These are phyloP conservation scores for Anseranas semipalmata DNA, from an alignment of 2,113 vertebrate genomes.

Conservation along the genomic window DNA sequence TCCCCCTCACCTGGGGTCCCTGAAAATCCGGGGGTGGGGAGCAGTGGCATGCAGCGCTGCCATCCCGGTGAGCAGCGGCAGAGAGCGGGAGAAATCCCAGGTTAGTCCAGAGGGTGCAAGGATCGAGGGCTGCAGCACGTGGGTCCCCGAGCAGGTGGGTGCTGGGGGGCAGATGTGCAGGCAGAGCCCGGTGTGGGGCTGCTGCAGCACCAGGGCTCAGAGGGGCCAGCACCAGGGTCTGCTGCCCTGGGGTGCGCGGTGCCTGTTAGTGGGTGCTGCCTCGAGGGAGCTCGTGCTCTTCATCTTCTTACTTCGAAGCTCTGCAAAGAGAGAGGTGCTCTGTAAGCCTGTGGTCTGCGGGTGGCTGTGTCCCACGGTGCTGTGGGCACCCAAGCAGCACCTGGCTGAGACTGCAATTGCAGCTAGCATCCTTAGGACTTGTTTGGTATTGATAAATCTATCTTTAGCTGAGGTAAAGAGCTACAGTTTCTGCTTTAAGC, in stretches of 20 bases:
- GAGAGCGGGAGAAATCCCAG: background rate
- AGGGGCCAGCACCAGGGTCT: background rate
- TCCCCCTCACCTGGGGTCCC: background rate
- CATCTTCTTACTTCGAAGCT: constrained; percentile 66
- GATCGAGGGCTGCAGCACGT: background rate
- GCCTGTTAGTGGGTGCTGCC: background rate
- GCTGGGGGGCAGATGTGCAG: background rate
- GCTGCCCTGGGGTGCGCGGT: background rate
- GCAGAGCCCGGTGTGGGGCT: background rate
- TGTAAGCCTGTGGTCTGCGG: background rate
- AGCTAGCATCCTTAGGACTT: background rate
- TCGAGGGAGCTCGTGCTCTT: background rate
- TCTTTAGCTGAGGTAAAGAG: background rate
- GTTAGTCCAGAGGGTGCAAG: background rate
- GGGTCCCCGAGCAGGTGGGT: background rate
- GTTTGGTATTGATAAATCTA: background rate
- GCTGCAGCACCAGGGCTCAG: background rate
- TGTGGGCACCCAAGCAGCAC: background rate
- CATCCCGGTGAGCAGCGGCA: fast-evolving
- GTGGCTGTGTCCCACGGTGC: background rate
- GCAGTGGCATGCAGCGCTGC: background rate
- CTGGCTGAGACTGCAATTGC: background rate
- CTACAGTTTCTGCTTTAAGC: fast-evolving
- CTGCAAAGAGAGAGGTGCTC: constrained; percentile 52
- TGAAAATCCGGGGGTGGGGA: background rate